Percentiles rank a stretch among this genome's conserved stretches.
Evolutionary conservation across 2,797 vertebrate species (phyloP).

Genomic region (Anomalospiza imberbis): DNA sequence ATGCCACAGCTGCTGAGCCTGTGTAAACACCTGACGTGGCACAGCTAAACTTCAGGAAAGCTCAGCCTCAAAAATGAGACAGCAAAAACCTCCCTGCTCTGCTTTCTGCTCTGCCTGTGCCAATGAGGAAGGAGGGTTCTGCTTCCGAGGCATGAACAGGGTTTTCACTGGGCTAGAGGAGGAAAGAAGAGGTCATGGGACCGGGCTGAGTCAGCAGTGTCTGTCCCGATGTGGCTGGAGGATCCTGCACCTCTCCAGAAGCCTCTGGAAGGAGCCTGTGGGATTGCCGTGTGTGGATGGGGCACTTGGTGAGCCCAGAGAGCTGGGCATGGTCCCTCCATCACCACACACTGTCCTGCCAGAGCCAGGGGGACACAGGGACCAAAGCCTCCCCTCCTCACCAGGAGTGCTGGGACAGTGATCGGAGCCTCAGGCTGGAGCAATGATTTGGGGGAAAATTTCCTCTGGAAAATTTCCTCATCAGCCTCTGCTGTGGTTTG

Average conservation of each 20-base stretch:
- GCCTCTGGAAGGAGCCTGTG: background rate
- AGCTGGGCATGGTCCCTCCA: background rate
- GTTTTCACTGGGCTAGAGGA: background rate
- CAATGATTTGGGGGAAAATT: background rate
- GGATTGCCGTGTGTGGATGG: background rate
- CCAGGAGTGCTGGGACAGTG: background rate
- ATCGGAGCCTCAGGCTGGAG: background rate
- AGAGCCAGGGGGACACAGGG: rapidly evolving
- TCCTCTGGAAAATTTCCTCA: background rate
- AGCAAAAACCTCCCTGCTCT: background rate
- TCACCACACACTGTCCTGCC: background rate
- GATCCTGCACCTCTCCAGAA: background rate
- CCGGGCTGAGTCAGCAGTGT: slow-evolving; percentile 31
- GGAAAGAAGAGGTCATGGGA: background rate
- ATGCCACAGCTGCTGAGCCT: background rate
- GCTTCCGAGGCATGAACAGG: rapidly evolving
- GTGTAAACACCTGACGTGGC: background rate
- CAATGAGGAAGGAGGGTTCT: background rate
- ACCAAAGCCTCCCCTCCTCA: background rate
- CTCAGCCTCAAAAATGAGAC: background rate
- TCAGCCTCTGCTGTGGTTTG: background rate
- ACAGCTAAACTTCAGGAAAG: background rate
- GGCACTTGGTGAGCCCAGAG: rapidly evolving
- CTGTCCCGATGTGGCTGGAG: rapidly evolving
- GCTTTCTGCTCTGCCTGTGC: background rate